Conservation (phyloP, 23 tunicate genomes). For the Diplosoma virens region DNA sequence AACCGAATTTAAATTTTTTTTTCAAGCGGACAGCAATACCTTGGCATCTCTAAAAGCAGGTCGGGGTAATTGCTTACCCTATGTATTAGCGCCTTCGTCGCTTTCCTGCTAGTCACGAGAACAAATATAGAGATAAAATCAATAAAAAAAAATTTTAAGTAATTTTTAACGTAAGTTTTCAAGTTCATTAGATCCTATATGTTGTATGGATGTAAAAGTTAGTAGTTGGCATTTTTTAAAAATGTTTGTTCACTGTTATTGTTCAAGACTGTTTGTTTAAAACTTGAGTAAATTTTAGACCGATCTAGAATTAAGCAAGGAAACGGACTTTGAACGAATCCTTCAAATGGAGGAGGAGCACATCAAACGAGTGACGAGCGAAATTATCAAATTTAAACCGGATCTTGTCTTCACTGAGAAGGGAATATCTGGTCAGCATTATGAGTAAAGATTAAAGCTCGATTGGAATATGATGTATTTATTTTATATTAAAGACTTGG, state of each 20-base stretch:
- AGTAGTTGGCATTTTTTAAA: neutral
- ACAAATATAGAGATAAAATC: too few relatives aligned
- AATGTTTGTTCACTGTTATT: neutral
- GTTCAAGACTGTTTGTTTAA: neutral
- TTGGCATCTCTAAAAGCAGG: too few relatives aligned
- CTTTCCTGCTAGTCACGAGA: too few relatives aligned
- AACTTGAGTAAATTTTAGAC: conserved; percentile 36
- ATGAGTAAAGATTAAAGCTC: neutral
- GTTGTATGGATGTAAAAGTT: neutral
- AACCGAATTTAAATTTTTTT: too few relatives aligned
- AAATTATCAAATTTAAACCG: conserved; percentile 84
- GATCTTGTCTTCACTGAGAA: conserved; percentile 95
- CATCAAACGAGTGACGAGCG: conserved; percentile 65
- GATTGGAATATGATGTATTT: neutral
- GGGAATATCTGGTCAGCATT: conserved; percentile 87
- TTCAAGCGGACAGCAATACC: too few relatives aligned
- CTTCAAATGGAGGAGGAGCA: conserved; percentile 93
- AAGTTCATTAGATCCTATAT: too few relatives aligned
- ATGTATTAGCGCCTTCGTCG: too few relatives aligned
- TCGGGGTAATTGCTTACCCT: too few relatives aligned
- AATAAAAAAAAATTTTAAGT: too few relatives aligned
- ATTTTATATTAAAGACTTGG: conserved; percentile 41
- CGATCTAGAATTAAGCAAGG: conserved; percentile 88
- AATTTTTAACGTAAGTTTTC: too few relatives aligned
- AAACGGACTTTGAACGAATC: conserved; percentile 85